Evolutionary conservation across 1,140 invertebrate species (phyloP), one percentile per base, ranked within the genome.

Genomic region (Bradysia coprophila): DNA sequence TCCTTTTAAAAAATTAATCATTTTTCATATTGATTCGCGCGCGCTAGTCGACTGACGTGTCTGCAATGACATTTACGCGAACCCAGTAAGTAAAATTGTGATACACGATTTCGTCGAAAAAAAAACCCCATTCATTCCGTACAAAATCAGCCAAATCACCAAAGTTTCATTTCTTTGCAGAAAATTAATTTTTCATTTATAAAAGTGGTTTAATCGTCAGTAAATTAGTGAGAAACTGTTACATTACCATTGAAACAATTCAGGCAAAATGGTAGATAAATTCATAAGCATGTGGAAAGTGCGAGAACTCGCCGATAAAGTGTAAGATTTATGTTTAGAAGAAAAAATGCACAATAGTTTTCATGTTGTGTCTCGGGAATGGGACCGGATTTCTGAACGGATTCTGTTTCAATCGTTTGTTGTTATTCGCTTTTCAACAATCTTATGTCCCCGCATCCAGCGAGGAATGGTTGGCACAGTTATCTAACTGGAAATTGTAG

Each of bases 241-340:
- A 28, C 13, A 8, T 13, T 28, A 28, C 24, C 13, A 8, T 6
- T 28, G 6, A 13, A 8, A 28, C 24, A 28, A 28, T 28, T 28
- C 20, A 10, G 4, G 13, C 38, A 51, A 56, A 58, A 60, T 60
- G 57, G 57, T 60, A 52, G 74, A 77, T 58, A 73, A 73, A 57
- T 70, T 76, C 58, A 80, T 82, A 63, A 84, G 78, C 59, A 83
- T 87, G 81, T 93, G 88, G 88, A 93, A 91, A 73, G 78, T 93
- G 54, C 76, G 88, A 51, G 89, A 94, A 66, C 57, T 94, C 47
- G 85, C 87, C 51, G 88, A 94, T 62, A 92, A 91, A 78, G 87
- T 91, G 88, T 92, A 78, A 87, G 88, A 85, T 53, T 22, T 36
- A 38, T 28, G 53, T 51, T n/a, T n/a, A n/a, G 50, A 23, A 42